A percentile compares a stretch with the other conserved stretches of the same genome.
Evolutionary conservation across 1,140 invertebrate genomes (phyloP).

Genomic region (Philopotamus ludificatus): DNA sequence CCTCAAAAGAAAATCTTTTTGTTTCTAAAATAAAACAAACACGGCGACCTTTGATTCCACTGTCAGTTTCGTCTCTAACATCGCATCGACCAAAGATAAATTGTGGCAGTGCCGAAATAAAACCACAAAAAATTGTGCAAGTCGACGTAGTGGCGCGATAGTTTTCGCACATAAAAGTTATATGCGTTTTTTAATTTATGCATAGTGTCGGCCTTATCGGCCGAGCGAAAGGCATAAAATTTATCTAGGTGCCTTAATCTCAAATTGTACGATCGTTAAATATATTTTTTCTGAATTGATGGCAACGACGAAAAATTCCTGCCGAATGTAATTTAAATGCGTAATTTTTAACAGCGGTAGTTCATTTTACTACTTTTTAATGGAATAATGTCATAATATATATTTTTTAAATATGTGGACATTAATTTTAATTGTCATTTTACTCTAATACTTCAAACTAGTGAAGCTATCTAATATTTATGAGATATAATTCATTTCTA

Average conservation of each 20-base stretch:
- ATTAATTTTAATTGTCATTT: no score
- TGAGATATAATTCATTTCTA: no score
- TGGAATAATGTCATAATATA: no score
- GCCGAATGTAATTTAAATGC: neutral
- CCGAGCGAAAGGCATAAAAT: neutral
- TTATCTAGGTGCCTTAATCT: neutral
- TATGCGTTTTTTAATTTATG: conserved; percentile 4
- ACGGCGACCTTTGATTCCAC: neutral
- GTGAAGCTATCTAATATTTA: no score
- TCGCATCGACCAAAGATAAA: neutral
- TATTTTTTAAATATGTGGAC: no score
- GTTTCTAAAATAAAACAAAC: no score
- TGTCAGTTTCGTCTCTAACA: neutral
- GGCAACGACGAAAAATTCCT: neutral
- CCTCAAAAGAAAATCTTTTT: conserved; percentile 2
- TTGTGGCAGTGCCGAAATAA: no score
- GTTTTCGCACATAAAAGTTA: neutral
- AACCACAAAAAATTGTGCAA: neutral
- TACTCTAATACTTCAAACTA: no score
- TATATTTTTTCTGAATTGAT: conserved; percentile 2
- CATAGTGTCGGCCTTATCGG: neutral
- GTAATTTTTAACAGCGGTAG: no score
- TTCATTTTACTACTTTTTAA: no score
- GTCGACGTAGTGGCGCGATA: neutral
- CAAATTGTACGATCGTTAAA: conserved; percentile 1